phyloP scores from a whole-genome alignment of 2,888 invertebrate species.

The Protonemura montana region DNA sequence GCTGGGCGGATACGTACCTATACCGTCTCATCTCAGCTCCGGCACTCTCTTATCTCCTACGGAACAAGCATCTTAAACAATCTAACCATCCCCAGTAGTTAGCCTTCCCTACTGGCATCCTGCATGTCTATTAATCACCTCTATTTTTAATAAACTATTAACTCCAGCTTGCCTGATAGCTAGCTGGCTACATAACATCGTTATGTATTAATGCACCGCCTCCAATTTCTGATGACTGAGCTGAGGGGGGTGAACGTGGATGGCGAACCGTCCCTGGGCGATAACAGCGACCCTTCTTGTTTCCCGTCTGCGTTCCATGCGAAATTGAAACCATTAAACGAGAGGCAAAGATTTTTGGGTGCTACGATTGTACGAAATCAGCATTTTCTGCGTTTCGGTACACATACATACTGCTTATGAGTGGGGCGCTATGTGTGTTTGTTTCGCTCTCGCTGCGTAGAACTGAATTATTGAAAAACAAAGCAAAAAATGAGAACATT shows the following conservation, averaged over 20 bases:
- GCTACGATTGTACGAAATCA: not conserved
- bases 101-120: not conserved
- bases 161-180: not conserved
- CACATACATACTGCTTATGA: too few relatives aligned
- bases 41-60: constrained; percentile 15
- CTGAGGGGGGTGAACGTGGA: not conserved
- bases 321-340: not conserved
- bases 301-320: not conserved
- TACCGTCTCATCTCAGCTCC: not conserved
- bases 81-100: constrained; percentile 21
- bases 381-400: too few relatives aligned
- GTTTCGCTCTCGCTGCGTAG: not conserved
- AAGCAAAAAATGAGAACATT: not conserved
- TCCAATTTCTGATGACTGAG: constrained; percentile 4
- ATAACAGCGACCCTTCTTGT: not conserved
- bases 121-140: constrained; percentile 17
- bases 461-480: not conserved
- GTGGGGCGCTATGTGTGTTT: too few relatives aligned
- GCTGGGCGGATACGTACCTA: not conserved
- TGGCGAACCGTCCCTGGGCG: not conserved
- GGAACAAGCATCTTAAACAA: constrained; percentile 21
- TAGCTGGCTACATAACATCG: not conserved
- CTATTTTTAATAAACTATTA: constrained; percentile 20
- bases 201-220: not conserved
- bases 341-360: not conserved